phyloP scores from a whole-genome alignment of 2,797 vertebrate species.

The Fistularia tabacaria region DNA sequence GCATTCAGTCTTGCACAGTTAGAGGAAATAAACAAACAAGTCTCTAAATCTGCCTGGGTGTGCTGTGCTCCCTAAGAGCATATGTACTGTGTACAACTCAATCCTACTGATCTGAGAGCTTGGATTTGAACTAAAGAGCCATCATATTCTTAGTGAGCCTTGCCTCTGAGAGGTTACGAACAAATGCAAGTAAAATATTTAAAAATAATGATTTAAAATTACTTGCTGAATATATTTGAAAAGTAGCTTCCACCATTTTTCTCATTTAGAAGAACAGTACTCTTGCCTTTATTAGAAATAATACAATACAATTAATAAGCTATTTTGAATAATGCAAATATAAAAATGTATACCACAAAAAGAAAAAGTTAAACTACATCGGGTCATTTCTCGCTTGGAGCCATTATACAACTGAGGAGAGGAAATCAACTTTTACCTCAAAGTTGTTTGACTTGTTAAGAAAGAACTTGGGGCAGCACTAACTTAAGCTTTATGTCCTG shows the following conservation, averaged over 20 bases:
- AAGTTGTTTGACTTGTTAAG: slow-evolving; percentile 52
- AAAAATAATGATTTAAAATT: slow-evolving; percentile 26
- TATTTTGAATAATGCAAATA: background rate
- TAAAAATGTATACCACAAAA: slow-evolving; percentile 10
- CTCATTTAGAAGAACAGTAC: too few relatives aligned
- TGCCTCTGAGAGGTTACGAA: slow-evolving; percentile 32
- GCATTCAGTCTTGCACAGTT: slow-evolving; percentile 58
- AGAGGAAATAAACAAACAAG: slow-evolving; percentile 70
- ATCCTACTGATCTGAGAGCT: slow-evolving; percentile 46
- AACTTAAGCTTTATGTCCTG: slow-evolving; percentile 49
- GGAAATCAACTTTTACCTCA: slow-evolving; percentile 49
- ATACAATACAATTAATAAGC: too few relatives aligned
- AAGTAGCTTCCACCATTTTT: too few relatives aligned
- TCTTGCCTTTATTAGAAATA: too few relatives aligned
- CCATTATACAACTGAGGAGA: slow-evolving; percentile 27
- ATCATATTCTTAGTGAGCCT: slow-evolving; percentile 32
- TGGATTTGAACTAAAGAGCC: slow-evolving; percentile 44
- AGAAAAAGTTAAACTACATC: slow-evolving; percentile 12
- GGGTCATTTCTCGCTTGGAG: slow-evolving; percentile 24
- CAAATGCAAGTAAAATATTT: slow-evolving; percentile 23
- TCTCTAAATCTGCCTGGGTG: slow-evolving; percentile 53
- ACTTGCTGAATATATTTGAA: slow-evolving; percentile 23
- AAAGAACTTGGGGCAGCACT: slow-evolving; percentile 40
- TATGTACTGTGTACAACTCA: slow-evolving; percentile 38
- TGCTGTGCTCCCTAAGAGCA: slow-evolving; percentile 45